Base-by-base conservation (phyloP, 2,888 invertebrate species). In the Cotesia congregata region DNA sequence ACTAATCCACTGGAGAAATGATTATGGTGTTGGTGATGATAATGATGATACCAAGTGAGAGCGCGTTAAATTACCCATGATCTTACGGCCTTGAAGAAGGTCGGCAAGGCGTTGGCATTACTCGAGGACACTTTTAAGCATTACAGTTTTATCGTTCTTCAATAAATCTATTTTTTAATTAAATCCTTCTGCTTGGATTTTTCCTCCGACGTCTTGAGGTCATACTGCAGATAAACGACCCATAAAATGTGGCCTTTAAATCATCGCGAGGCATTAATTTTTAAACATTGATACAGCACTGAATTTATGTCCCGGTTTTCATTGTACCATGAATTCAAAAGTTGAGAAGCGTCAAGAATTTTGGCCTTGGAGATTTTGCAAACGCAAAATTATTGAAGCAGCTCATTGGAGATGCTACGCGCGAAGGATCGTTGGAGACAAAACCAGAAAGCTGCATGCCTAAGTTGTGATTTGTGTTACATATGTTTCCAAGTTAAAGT, bases 11-110 rank as follows among this genome's bases (percentile, higher is more conserved):
- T 1, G 6, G 50, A 41, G 17, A 69, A 69, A 41, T 50, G 50
- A 50, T 50, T 7, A 50, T 9, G 50, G 12, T 50, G 9, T 7
- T 50, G 50, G 6, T 50, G 50, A 50, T 50, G 69, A 69, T 69
- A 7, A 69, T 69, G 59, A 67, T 67, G 67, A 67, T 67, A 38
- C 61, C 60, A 61, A 71, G 71, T 71, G 39, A 71, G 61, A 71
- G 71, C 71, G 71, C 71, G 60, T 71, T 39, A 71, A 71, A 61
- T 71, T 71, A 61, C 60, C 71, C 71, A 71, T 71, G 71, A 71
- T 71, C 71, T 71, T 61, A 61, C 61, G 61, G 61, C 71, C 71
- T 61, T 71, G 71, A 71, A 71, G 71, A 71, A 71, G 71, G 71
- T 71, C 71, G 71, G 15, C 38, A 71, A 71, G 71, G 71, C 71